These are phyloP conservation scores for Hemistola chrysoprasaria DNA, from an alignment of 2,888 invertebrate species.

Conservation along the genomic window DNA sequence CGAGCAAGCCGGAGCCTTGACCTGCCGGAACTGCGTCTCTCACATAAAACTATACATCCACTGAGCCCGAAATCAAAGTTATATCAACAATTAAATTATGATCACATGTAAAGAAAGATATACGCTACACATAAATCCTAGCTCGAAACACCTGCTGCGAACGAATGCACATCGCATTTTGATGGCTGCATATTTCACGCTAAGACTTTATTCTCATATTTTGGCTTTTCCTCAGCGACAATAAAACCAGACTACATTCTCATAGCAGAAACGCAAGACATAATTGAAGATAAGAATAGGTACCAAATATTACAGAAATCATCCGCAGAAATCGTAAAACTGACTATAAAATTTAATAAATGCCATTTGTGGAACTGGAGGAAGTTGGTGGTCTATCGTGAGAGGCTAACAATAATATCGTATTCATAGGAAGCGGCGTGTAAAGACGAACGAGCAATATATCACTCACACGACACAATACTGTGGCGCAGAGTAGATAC, in stretches of 20 bases:
- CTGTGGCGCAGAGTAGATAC: constrained; percentile 22
- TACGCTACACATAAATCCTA: constrained; percentile 3
- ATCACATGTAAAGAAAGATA: constrained; percentile 7
- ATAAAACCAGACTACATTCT: neutral
- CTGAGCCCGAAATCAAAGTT: constrained; percentile 2
- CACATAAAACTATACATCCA: constrained; percentile 22
- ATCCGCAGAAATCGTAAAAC: constrained; percentile 9
- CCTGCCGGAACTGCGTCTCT: constrained; percentile 20
- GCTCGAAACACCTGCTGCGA: constrained; percentile 7
- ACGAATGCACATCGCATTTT: constrained; percentile 10
- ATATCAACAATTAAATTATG: constrained; percentile 13
- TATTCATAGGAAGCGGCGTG: constrained; percentile 21
- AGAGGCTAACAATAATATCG: constrained; percentile 18
- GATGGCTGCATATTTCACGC: constrained; percentile 10
- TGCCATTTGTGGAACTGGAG: constrained; percentile 17
- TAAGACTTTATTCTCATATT: constrained; percentile 6
- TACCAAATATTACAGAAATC: constrained; percentile 14
- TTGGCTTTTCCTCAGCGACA: constrained; percentile 6
- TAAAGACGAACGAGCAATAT: constrained; percentile 26
- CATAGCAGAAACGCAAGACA: constrained; percentile 2
- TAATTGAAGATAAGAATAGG: constrained; percentile 13
- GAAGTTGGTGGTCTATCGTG: constrained; percentile 11
- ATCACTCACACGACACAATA: constrained; percentile 32
- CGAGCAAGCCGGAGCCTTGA: constrained; percentile 20
- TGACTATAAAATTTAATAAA: constrained; percentile 16